A percentile compares a stretch with the other conserved stretches of the same genome.
Conservation (phyloP, 2,888 invertebrate genomes). For the Pseudococcus jackbeardsleyi region DNA sequence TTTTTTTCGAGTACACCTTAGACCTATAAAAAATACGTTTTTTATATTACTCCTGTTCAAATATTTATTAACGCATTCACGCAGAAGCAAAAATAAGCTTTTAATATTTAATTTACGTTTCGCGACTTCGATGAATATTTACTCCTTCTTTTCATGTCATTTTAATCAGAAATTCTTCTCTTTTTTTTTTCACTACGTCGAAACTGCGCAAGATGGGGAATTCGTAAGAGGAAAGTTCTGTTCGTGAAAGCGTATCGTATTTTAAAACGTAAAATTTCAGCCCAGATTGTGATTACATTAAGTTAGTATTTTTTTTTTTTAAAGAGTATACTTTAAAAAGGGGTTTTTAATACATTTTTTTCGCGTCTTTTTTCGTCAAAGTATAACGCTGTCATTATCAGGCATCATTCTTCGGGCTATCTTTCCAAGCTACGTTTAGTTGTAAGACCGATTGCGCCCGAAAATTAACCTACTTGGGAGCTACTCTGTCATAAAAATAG, state of each 20-base stretch:
- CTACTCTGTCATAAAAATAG: background rate
- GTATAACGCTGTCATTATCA: conserved; percentile 56
- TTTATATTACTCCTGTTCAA: conserved; percentile 47
- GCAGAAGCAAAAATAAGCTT: conserved; percentile 62
- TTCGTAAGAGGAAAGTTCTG: conserved; percentile 25
- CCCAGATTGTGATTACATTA: conserved; percentile 50
- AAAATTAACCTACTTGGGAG: background rate
- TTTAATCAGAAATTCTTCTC: conserved; percentile 59
- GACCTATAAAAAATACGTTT: background rate
- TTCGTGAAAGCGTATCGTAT: conserved; percentile 51
- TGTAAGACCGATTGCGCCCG: background rate
- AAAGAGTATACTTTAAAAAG: conserved; percentile 28
- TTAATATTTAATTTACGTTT: conserved; percentile 63
- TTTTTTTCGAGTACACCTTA: background rate
- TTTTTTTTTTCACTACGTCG: background rate
- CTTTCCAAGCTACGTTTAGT: background rate
- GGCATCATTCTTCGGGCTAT: conserved; percentile 27
- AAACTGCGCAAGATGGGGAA: conserved; percentile 6
- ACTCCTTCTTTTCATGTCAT: conserved; percentile 59
- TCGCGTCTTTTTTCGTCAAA: background rate
- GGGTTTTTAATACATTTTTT: background rate
- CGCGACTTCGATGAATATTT: conserved; percentile 61
- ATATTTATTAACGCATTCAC: conserved; percentile 57
- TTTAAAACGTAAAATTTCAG: conserved; percentile 49
- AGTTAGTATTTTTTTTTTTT: conserved; percentile 47